Conservation (phyloP, 2,888 invertebrate species). For the Miltochrista miniata region DNA sequence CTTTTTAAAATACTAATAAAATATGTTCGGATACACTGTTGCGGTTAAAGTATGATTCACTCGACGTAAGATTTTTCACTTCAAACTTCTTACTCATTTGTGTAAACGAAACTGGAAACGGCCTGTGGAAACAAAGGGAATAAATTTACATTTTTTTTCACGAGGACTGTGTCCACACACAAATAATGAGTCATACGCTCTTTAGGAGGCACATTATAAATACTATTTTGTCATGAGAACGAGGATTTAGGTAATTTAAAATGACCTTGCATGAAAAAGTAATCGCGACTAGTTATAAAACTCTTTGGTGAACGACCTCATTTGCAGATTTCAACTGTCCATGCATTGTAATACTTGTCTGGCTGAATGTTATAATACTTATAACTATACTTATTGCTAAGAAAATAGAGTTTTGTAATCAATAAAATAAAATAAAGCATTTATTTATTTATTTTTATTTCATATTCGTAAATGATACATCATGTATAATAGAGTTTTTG, state of each 20-base stretch:
- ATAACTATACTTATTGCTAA: too few relatives aligned
- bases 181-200: conserved; percentile 59
- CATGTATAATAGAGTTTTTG: too few relatives aligned
- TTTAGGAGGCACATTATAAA: conserved; percentile 46
- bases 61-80: conserved; percentile 60
- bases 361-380: not conserved
- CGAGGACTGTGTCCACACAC: conserved; percentile 53
- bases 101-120: conserved; percentile 64
- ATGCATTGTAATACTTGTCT: conserved; percentile 9
- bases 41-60: conserved; percentile 50
- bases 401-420: too few relatives aligned
- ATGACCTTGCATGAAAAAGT: conserved; percentile 27
- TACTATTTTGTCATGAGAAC: conserved; percentile 33
- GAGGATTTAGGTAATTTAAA: conserved; percentile 46
- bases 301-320: conserved; percentile 31
- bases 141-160: conserved; percentile 53
- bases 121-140: conserved; percentile 63
- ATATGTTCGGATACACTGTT: conserved; percentile 50
- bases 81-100: conserved; percentile 67
- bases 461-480: too few relatives aligned
- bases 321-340: conserved; percentile 24
- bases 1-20: conserved; percentile 48
- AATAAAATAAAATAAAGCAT: too few relatives aligned
- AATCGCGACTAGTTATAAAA: conserved; percentile 21
- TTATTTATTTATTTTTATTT: too few relatives aligned